Percentiles rank a stretch among this genome's conserved stretches.
phyloP scores from a whole-genome alignment of 2,888 invertebrate species.

The Baccha elongata region DNA sequence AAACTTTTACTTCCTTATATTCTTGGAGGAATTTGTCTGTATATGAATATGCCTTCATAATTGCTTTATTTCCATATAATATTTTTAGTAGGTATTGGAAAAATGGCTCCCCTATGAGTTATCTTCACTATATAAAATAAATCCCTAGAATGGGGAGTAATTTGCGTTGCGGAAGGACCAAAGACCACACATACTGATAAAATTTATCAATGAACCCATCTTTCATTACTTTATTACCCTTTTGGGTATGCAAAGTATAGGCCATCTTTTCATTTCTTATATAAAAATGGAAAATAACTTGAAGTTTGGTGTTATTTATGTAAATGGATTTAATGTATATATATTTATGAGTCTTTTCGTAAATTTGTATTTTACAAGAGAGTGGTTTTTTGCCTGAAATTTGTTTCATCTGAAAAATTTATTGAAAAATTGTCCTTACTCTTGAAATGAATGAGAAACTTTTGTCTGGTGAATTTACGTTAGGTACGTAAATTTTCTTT shows the following conservation, averaged over 20 bases:
- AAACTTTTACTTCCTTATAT: constrained; percentile 21
- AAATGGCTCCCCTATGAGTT: not conserved
- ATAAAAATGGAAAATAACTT: not conserved
- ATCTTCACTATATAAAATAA: constrained; percentile 7
- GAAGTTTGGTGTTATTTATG: constrained; percentile 23
- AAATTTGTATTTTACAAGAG: not conserved
- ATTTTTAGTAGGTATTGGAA: not conserved
- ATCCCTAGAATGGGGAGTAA: constrained; percentile 13
- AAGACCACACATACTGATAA: constrained; percentile 17
- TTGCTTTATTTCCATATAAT: constrained; percentile 7
- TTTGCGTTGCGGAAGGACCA: constrained; percentile 8
- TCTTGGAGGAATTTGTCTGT: not conserved
- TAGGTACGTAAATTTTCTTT: too few relatives aligned
- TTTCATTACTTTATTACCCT: constrained; percentile 38
- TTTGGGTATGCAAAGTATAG: constrained; percentile 16
- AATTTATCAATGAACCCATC: constrained; percentile 32
- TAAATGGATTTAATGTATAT: not conserved
- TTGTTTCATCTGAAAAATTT: too few relatives aligned
- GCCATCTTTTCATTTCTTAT: constrained; percentile 12
- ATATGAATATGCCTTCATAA: not conserved
- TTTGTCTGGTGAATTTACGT: too few relatives aligned
- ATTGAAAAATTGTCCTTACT: too few relatives aligned
- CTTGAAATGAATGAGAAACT: too few relatives aligned
- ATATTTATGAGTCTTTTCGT: constrained; percentile 5
- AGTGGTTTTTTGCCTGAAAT: not conserved